phyloP scores from a whole-genome alignment of 1,140 invertebrate species.

The Zaprionus camerounensis region DNA sequence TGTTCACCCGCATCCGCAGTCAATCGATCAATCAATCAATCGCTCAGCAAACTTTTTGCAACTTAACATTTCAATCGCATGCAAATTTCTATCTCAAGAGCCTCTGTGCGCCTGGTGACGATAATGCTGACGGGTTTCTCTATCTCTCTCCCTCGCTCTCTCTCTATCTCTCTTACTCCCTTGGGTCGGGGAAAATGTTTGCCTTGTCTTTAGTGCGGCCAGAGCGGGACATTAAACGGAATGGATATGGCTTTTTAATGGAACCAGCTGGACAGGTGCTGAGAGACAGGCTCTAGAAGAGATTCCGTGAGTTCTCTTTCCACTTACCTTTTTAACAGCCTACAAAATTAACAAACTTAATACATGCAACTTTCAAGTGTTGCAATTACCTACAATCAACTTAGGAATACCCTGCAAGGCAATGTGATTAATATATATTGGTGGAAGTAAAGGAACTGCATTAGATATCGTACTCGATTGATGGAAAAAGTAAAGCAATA shows the following conservation, averaged over 20 bases:
- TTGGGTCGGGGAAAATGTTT: background rate
- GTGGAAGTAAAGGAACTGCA: too few species aligned
- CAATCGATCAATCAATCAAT: constrained; percentile 45
- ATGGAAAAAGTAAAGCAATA: too few species aligned
- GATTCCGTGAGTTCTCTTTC: background rate
- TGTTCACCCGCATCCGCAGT: constrained; percentile 1
- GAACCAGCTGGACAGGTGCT: constrained; percentile 5
- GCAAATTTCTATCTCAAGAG: constrained; percentile 32
- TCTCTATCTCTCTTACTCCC: background rate
- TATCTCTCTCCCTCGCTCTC: background rate
- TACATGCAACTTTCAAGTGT: background rate
- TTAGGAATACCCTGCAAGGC: background rate
- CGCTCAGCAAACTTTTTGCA: constrained; percentile 45
- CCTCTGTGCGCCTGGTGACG: constrained; percentile 28
- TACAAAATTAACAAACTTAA: constrained; percentile 2
- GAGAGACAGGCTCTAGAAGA: background rate
- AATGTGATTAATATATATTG: too few species aligned
- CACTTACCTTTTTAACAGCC: constrained; percentile 7
- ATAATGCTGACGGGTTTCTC: constrained; percentile 39
- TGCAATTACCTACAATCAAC: background rate
- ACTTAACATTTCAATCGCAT: constrained; percentile 56
- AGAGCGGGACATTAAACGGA: constrained; percentile 14
- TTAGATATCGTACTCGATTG: too few species aligned
- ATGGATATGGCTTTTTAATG: constrained; percentile 27
- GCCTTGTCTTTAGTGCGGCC: background rate